A percentile compares a stretch with the other conserved stretches of the same genome.
Conservation (phyloP, 2,113 vertebrate species). For the Aleadryas rufinucha region DNA sequence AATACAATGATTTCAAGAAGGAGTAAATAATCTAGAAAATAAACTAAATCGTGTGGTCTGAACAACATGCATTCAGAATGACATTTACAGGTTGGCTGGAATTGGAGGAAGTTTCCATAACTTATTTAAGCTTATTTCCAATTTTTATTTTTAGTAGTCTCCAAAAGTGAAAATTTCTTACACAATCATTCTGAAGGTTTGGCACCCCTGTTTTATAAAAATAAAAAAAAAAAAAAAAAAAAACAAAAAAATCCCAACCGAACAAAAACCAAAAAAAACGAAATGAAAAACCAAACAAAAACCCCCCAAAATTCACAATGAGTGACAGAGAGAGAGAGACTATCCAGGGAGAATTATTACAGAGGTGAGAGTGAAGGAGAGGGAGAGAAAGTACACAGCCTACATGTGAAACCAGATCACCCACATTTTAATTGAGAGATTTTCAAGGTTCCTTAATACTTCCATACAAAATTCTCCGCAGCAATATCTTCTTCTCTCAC, state of each 20-base stretch:
- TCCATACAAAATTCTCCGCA: fast-evolving
- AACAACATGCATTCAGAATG: neutral
- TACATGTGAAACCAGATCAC: neutral
- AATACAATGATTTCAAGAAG: neutral
- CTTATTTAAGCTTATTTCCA: neutral
- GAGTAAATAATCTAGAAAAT: neutral
- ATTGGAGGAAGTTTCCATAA: neutral
- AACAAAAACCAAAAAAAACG: no score
- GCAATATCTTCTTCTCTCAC: neutral
- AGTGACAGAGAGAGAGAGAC: neutral
- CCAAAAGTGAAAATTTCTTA: neutral
- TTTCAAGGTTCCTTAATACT: neutral
- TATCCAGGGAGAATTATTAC: neutral
- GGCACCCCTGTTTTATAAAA: neutral
- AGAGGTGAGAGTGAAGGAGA: neutral
- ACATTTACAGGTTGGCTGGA: neutral
- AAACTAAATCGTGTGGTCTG: neutral
- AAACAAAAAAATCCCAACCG: neutral
- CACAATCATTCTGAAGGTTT: neutral
- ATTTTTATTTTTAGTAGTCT: neutral
- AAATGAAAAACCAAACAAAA: neutral
- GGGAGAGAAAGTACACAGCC: neutral
- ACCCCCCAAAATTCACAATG: fast-evolving
- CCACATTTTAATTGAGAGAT: neutral
- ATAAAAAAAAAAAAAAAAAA: neutral